Base-by-base conservation (phyloP, 1,140 invertebrate genomes). In the Cydia splendana region DNA sequence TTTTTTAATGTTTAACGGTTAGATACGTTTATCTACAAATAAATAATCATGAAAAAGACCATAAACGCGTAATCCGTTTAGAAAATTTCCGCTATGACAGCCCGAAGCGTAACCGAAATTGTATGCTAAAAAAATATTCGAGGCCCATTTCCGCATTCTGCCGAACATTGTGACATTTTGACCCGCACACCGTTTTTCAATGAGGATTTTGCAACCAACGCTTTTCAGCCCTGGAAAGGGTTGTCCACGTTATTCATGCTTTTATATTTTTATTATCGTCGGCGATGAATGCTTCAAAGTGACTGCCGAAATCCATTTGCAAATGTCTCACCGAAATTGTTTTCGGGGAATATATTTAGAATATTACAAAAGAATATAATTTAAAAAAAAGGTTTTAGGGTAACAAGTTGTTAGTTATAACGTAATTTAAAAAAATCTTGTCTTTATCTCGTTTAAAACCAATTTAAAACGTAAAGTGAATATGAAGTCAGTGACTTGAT, bases 201-300 rank as follows among this genome's bases (percentile, higher is more conserved):
- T 87, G 86, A 85, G 86, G 78, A 87, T 85, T 82, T 80, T 78
- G 80, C 76, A 65, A 82, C 82, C 83, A 74, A 76, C 82, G 81
- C 85, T 89, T 86, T 53, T 86, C 80, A 88, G 79, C 78, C 75
- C 79, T 12, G 88, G 87, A 90, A 90, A 90, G 86, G 88, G 87
- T 89, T 87, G 85, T 87, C 85, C 89, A 80, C 77, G 85, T 83
- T 85, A 86, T 84, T 85, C 82, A 83, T 82, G 75, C 45, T 65
- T 83, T 84, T 90, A 88, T 89, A 87, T 87, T 88, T 86, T 88
- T 88, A 87, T 89, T 87, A 90, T 88, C 84, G 87, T 82, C 83
- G 84, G 78, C 74, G 85, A 88, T 87, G 88, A 89, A 87, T 82
- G 81, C 82, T 82, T 85, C 81, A 84, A 85, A 85, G 85, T 85